Conservation (phyloP, 2,113 vertebrate genomes). For the Heliornis fulica region DNA sequence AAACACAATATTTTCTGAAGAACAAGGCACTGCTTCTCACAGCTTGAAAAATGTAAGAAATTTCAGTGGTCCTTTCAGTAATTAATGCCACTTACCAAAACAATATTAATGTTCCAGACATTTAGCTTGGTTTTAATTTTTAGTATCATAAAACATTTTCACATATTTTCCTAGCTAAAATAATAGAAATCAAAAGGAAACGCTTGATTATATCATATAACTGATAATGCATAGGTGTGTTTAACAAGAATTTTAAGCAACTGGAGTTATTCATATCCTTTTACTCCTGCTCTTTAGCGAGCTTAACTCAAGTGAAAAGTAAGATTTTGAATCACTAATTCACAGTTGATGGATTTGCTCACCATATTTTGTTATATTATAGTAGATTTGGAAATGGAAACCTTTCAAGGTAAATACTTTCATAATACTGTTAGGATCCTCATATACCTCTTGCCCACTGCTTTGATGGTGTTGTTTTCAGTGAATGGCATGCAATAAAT, state of each 20-base stretch:
- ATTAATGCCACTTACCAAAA: not conserved
- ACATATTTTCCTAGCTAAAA: not conserved
- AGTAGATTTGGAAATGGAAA: not conserved
- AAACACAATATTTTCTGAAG: not conserved
- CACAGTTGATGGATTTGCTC: not conserved
- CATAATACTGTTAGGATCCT: not conserved
- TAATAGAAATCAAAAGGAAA: not conserved
- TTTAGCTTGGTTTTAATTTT: not conserved
- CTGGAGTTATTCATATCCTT: not conserved
- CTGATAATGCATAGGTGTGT: not conserved
- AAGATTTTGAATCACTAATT: not conserved
- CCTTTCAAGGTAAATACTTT: not conserved
- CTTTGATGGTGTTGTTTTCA: slow-evolving; percentile 16
- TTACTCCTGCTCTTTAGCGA: not conserved
- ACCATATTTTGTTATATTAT: not conserved
- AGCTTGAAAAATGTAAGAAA: not conserved
- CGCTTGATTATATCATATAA: not conserved
- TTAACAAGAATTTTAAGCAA: not conserved
- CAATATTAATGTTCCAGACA: not conserved
- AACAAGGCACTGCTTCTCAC: not conserved
- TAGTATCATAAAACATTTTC: not conserved
- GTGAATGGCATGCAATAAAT: slow-evolving; percentile 33
- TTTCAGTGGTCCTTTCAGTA: not conserved
- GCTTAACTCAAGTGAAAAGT: not conserved
- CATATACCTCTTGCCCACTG: not conserved